Evolutionary conservation across 1,140 invertebrate species (phyloP), one percentile per base, ranked within the genome.

Genomic region (Nephila pilipes): DNA sequence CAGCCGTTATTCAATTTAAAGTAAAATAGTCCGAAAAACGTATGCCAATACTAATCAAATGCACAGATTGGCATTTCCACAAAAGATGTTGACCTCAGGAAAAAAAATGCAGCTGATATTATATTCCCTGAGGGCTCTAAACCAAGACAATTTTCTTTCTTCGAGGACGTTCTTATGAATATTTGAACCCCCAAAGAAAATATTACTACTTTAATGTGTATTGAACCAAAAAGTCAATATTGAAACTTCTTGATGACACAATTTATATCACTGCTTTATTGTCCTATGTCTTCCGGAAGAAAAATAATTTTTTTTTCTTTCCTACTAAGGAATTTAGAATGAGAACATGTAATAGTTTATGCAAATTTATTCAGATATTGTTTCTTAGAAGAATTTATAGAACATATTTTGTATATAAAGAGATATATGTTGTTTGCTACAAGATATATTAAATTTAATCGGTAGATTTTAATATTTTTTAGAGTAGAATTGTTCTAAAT

Each of bases 201-300:
- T 20, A 63, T n/a, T n/a, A 46, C 12, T 46, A 46, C 60, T 22
- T 20, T n/a, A n/a, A 20, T 63, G 60, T 25, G 60, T 63, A 63
- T n/a, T 63, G 60, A 63, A 63, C 60, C 60, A 14, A 63, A n/a
- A 63, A 25, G 60, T 63, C n/a, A 63, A 63, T 63, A 63, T 63
- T 63, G 60, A 8, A 63, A n/a, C n/a, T 63, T 25, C 60, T 25
- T 22, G 6, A 25, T 63, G 60, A 63, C 6, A 63, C 60, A 20
- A 0, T 63, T 63, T 63, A 25, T 25, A 63, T 20, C 60, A 63
- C n/a, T n/a, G 0, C 22, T 63, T 63, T n/a, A 25, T 63, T 10
- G 0, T 5, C 10, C 10, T 8, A 1, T n/a, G 60, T 25, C 0
- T 22, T 63, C 20, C 20, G 46, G 4, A n/a, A n/a, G n/a, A 63